Evolutionary conservation across 2,888 invertebrate species (phyloP).

Genomic region (Agriopis aurantiaria): DNA sequence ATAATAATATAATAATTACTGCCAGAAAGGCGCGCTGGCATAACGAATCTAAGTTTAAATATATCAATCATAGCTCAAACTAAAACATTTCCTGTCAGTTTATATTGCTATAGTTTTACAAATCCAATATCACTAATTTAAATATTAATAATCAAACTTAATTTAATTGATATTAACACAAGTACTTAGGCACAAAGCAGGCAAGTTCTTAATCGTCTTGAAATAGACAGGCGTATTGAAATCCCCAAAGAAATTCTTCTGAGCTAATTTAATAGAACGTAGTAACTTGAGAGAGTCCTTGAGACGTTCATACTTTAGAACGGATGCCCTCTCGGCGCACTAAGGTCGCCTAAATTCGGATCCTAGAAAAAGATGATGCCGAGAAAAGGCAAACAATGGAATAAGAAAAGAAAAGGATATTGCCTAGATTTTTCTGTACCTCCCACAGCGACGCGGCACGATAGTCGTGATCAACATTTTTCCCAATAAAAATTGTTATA

Average conservation of each 20-base stretch:
- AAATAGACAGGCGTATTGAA: slow-evolving; percentile 30
- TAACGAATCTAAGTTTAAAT: too few relatives aligned
- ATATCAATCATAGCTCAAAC: too few relatives aligned
- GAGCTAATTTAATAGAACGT: slow-evolving; percentile 39
- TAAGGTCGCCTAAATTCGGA: slow-evolving; percentile 47
- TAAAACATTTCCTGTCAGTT: too few relatives aligned
- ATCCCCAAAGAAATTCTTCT: slow-evolving; percentile 52
- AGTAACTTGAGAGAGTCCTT: slow-evolving; percentile 40
- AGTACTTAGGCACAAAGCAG: slow-evolving; percentile 17
- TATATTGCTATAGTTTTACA: too few relatives aligned
- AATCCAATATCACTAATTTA: neutral
- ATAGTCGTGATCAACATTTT: neutral
- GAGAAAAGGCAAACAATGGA: slow-evolving; percentile 56
- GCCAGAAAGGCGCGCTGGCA: too few relatives aligned
- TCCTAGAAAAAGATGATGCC: slow-evolving; percentile 50
- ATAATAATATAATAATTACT: too few relatives aligned
- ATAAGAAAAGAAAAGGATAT: slow-evolving; percentile 26
- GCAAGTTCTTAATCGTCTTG: slow-evolving; percentile 24
- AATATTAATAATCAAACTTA: slow-evolving; percentile 3
- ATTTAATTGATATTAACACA: neutral
- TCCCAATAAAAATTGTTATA: neutral
- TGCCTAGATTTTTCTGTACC: slow-evolving; percentile 8
- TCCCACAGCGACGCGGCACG: neutral
- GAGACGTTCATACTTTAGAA: slow-evolving; percentile 40
- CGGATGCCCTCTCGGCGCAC: slow-evolving; percentile 26